These are phyloP conservation scores for Salticus scenicus DNA, from an alignment of 2,888 invertebrate genomes.

Conservation along the genomic window DNA sequence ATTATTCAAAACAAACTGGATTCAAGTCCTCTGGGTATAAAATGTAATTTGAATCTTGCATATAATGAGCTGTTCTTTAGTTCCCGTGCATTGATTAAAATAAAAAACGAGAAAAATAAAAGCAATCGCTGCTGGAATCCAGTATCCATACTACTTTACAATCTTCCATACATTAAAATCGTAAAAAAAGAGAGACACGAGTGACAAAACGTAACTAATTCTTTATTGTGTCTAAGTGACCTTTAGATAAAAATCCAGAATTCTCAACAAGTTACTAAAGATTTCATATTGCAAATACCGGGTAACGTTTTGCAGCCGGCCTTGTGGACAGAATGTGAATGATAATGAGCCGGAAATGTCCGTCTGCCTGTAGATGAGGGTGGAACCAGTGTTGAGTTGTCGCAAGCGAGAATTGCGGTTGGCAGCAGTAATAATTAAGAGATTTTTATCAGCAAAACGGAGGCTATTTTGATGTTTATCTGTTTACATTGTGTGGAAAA, in stretches of 20 bases:
- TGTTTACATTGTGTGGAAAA: conserved; percentile 29
- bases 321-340: conserved; percentile 35
- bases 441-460: conserved; percentile 40
- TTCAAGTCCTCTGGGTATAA: too few species aligned
- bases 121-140: too few species aligned
- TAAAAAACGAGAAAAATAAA: too few species aligned
- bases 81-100: too few species aligned
- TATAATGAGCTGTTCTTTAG: too few species aligned
- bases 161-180: too few species aligned
- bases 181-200: too few species aligned
- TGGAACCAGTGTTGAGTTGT: neutral
- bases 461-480: conserved; percentile 21
- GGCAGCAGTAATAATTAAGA: conserved; percentile 24
- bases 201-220: too few species aligned
- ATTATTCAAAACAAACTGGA: too few species aligned
- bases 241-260: neutral
- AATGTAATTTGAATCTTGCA: too few species aligned
- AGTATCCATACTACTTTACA: too few species aligned
- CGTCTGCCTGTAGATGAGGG: conserved; percentile 22
- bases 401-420: neutral
- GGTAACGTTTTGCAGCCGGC: conserved; percentile 37
- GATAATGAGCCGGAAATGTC: conserved; percentile 59
- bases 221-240: neutral
- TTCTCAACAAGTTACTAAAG: conserved; percentile 1
- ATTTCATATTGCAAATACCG: neutral